Percentiles rank a stretch among this genome's conserved stretches.
phyloP scores from a whole-genome alignment of 1,140 invertebrate genomes.

The Sinella curviseta region DNA sequence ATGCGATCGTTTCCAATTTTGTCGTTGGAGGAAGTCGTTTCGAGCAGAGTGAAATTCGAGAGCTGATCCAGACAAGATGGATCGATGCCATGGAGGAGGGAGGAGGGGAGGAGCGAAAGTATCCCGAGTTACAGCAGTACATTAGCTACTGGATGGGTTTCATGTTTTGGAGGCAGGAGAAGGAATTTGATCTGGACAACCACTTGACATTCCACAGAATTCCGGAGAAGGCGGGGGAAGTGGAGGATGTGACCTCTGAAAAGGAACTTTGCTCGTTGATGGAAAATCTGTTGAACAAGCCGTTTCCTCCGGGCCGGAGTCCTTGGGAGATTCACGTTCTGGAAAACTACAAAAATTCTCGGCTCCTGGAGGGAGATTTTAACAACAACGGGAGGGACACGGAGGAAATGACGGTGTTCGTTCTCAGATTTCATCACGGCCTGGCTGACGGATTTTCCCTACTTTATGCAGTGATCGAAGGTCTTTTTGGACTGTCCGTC shows the following conservation, averaged over 20 bases:
- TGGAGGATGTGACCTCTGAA: not conserved
- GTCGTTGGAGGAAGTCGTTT: not conserved
- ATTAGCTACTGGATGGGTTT: not conserved
- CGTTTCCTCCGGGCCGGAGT: not conserved
- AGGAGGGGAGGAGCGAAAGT: not conserved
- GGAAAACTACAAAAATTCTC: not conserved
- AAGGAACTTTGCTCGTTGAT: not conserved
- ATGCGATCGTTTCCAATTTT: not conserved
- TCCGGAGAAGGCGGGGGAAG: not conserved
- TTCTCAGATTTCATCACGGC: not conserved
- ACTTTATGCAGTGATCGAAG: not conserved
- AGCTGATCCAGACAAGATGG: not conserved
- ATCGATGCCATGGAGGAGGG: not conserved
- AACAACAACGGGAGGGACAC: not conserved
- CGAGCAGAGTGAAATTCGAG: not conserved
- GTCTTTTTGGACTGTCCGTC: not conserved
- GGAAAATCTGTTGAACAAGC: not conserved
- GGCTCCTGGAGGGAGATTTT: too few species aligned
- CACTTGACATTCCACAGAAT: not conserved
- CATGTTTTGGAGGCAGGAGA: slow-evolving; percentile 11
- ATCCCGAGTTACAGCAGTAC: not conserved
- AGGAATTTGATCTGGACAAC: not conserved
- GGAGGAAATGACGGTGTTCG: not conserved
- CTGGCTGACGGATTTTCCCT: slow-evolving; percentile 2
- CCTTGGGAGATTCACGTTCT: not conserved